These are phyloP conservation scores for Apostichopus japonicus DNA, from an alignment of 35 echinoderm and acorn worm genomes.

Conservation along the genomic window DNA sequence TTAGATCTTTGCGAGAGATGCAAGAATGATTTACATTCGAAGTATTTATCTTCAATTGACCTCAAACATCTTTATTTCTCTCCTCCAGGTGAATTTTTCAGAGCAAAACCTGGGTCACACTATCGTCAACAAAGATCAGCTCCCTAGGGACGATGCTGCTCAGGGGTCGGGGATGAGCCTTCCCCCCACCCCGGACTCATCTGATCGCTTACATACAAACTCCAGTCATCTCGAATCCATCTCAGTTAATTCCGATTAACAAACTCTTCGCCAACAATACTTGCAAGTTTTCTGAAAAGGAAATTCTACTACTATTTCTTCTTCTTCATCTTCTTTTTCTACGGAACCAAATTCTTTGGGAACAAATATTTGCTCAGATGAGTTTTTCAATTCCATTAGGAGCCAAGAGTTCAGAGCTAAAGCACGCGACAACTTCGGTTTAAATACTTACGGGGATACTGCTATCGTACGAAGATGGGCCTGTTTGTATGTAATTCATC, in stretches of 20 bases:
- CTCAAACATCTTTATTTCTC: constrained; percentile 2
- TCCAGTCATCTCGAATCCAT: constrained; percentile 58
- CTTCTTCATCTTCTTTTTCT: not conserved
- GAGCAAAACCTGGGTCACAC: constrained; percentile 86
- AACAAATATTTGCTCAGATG: constrained; percentile 62
- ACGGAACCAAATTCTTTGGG: constrained; percentile 30
- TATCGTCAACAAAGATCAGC: constrained; percentile 68
- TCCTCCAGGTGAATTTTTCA: constrained; percentile 88
- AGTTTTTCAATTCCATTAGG: constrained; percentile 54
- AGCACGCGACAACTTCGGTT: not conserved
- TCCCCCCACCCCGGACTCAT: constrained; percentile 89
- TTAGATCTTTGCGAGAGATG: no score
- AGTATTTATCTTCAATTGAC: no score
- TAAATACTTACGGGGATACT: constrained; percentile 32
- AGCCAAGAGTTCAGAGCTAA: not conserved
- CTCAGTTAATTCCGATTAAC: constrained; percentile 56
- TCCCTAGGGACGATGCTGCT: constrained; percentile 71
- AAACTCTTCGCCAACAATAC: constrained; percentile 6
- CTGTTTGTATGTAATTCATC: constrained; percentile 61
- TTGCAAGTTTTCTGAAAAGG: constrained; percentile 25
- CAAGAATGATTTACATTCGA: no score
- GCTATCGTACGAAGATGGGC: constrained; percentile 47
- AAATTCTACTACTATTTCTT: not conserved
- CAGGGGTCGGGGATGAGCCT: constrained; percentile 79
- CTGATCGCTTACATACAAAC: constrained; percentile 71